These are phyloP conservation scores for Drosophila melanosoma DNA, from an alignment of 2,888 invertebrate species.

Conservation along the genomic window DNA sequence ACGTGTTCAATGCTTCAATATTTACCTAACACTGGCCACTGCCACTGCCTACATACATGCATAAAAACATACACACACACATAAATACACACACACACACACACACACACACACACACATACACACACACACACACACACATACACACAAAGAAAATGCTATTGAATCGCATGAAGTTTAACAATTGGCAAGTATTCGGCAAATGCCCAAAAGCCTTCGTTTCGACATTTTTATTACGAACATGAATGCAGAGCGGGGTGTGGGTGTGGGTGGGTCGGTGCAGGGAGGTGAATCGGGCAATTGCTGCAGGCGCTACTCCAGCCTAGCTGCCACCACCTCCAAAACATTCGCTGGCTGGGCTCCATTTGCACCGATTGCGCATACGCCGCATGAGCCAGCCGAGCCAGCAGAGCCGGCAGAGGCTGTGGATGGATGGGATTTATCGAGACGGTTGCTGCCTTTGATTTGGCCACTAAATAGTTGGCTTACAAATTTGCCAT, in stretches of 20 bases:
- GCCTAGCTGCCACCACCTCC: neutral
- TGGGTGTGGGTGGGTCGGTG: neutral
- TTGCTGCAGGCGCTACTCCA: constrained; percentile 26
- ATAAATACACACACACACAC: constrained; percentile 18
- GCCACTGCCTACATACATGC: constrained; percentile 36
- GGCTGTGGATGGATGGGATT: constrained; percentile 41
- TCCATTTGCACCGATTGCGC: constrained; percentile 63
- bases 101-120: constrained; percentile 13
- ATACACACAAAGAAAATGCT: constrained; percentile 48
- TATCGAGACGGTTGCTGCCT: constrained; percentile 46
- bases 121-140: constrained; percentile 10
- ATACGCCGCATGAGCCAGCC: constrained; percentile 62
- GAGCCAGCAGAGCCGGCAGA: constrained; percentile 21
- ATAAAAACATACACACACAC: constrained; percentile 9
- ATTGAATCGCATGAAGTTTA: constrained; percentile 62
- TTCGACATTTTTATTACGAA: constrained; percentile 72
- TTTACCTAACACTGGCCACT: constrained; percentile 63
- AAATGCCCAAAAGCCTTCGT: constrained; percentile 71
- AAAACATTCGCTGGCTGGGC: neutral
- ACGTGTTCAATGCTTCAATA: constrained; percentile 78
- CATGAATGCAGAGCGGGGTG: constrained; percentile 4
- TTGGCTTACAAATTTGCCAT: constrained; percentile 74
- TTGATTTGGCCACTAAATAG: constrained; percentile 77
- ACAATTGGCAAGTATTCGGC: constrained; percentile 64
- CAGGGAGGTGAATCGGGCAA: constrained; percentile 25